These are phyloP conservation scores for Lagorchestes hirsutus DNA, from an alignment of 2,797 vertebrate genomes.

Conservation along the genomic window DNA sequence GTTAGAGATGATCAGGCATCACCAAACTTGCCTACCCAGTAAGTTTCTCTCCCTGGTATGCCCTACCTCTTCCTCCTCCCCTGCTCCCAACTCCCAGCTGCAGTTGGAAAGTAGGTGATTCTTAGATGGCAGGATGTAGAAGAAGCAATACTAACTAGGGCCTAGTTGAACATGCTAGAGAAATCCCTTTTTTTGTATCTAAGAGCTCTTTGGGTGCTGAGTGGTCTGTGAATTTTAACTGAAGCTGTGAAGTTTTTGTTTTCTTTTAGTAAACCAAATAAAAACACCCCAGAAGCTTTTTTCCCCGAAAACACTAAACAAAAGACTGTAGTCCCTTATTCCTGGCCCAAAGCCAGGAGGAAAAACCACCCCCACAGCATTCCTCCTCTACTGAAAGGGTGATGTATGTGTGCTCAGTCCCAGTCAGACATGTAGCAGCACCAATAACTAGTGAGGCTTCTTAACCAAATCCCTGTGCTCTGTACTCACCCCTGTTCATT, in stretches of 20 bases:
- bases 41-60: background rate
- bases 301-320: conserved; percentile 66
- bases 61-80: background rate
- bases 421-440: conserved; percentile 58
- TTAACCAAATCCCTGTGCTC: conserved; percentile 40
- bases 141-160: background rate
- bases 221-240: conserved; percentile 48
- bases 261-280: conserved; percentile 84
- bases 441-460: conserved; percentile 38
- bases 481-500: background rate
- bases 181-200: conserved; percentile 48
- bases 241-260: conserved; percentile 83
- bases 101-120: conserved; percentile 15
- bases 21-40: background rate
- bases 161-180: conserved; percentile 37
- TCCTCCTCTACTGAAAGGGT: conserved; percentile 1
- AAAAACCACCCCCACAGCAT: background rate
- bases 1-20: background rate
- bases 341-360: background rate
- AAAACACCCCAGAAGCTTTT: conserved; percentile 78
- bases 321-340: background rate
- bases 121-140: background rate
- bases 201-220: conserved; percentile 5
- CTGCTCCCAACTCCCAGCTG: background rate
- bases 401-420: background rate